A percentile compares a stretch with the other conserved stretches of the same genome.
Evolutionary conservation across 2,888 invertebrate species (phyloP).

Genomic region (Litoditis marina): DNA sequence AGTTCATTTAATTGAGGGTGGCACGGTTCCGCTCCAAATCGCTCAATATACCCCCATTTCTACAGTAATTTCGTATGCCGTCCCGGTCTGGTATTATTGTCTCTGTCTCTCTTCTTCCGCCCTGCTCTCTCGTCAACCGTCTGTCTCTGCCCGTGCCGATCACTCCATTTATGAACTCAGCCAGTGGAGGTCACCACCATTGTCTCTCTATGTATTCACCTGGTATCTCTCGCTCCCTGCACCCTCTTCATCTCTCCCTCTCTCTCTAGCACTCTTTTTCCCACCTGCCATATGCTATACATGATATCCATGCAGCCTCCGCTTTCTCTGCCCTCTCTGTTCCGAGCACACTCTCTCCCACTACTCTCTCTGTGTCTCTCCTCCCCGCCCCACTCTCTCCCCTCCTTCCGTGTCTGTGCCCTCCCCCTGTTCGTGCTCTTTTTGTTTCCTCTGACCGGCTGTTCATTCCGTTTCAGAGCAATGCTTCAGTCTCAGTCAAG

Average conservation of each 20-base stretch:
- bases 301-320: conserved; percentile 1
- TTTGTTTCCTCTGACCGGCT: conserved; percentile 3
- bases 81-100: too few relatives aligned
- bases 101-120: conserved; percentile 5
- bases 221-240: not conserved
- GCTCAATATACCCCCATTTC: too few relatives aligned
- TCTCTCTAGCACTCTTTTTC: conserved; percentile 2
- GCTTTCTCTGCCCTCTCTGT: conserved; percentile 1
- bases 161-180: conserved; percentile 16
- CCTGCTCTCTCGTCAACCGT: conserved; percentile 4
- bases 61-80: not conserved
- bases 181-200: conserved; percentile 8
- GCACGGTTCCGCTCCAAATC: too few relatives aligned
- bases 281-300: not conserved
- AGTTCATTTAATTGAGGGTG: too few relatives aligned
- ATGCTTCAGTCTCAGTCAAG: not conserved
- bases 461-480: conserved; percentile 5
- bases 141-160: not conserved
- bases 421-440: conserved; percentile 12
- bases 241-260: conserved; percentile 11
- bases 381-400: not conserved
- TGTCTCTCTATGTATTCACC: conserved; percentile 16
- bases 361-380: conserved; percentile 6
- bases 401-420: conserved; percentile 1
- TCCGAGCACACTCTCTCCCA: conserved; percentile 7